Evolutionary conservation across 2,888 invertebrate species (phyloP), one percentile per base, ranked within the genome.

Genomic region (Teinopalpus imperialis): DNA sequence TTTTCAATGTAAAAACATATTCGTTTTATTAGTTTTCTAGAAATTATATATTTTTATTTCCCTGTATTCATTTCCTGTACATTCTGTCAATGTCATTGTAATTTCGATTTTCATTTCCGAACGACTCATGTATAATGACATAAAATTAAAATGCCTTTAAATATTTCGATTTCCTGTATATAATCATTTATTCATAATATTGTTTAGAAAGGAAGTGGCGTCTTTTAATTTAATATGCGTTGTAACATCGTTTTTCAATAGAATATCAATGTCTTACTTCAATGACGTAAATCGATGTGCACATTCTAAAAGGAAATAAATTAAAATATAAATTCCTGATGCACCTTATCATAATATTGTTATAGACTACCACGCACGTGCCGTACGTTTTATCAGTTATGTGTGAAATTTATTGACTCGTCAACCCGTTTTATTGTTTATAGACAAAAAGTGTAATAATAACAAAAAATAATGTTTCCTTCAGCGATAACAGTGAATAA

Each of bases 401-500:
- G 52, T 51, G 36, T 48, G 44, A 36, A 51, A 51, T 54, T 53
- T 40, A 51, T 64, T 72, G 71, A 61, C 71, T 74, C 69, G 65
- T 69, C 64, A 65, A 60, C 62, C 54, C 26, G 42, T 59, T 55
- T 59, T 57, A 61, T 53, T 52, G 41, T 49, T 45, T 44, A 36
- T 31, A 29, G 24, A 45, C 31, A 39, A 27, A 63, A 62, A 34
- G 61, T 63, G 58, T 29, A 16, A n/a, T 67, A 64, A 53, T 59
- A 54, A 52, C 52, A 54, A 47, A 57, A 63, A 65, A 69, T 59
- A 52, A 67, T 66, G 57, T 63, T 73, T 74, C 66, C 68, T 66
- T 43, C 52, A 35, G 31, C 52, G 74, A 74, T 80, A 74, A 78
- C 55, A 49, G 72, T 73, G 69, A 57, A 65, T 58, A 54, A 70